These are phyloP conservation scores for Coracopsis vasa DNA, from an alignment of 2,113 vertebrate genomes.

Conservation along the genomic window DNA sequence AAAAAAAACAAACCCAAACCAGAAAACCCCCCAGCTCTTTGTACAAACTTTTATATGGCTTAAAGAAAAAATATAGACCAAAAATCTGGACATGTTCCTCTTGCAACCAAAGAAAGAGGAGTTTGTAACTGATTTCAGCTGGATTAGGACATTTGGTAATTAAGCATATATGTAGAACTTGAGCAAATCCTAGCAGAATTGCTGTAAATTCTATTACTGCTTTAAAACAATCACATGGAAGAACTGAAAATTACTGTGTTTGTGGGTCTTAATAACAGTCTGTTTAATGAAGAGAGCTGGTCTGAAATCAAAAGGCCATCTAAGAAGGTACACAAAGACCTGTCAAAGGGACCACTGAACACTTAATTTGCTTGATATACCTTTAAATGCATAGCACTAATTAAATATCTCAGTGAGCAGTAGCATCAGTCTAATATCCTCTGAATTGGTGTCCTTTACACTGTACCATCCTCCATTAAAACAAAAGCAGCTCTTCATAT, in stretches of 20 bases:
- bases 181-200: no score
- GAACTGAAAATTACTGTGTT: no score
- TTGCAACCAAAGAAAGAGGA: no score
- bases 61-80: no score
- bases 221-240: no score
- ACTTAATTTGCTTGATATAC: background rate
- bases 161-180: no score
- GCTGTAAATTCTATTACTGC: no score
- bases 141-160: no score
- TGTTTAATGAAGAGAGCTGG: background rate
- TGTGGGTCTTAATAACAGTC: no score
- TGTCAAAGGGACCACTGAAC: background rate
- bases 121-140: no score
- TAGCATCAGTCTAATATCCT: background rate
- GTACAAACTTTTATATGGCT: background rate
- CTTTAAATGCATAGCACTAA: background rate
- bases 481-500: background rate
- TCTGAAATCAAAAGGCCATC: background rate
- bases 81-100: no score
- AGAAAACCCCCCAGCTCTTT: background rate
- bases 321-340: background rate
- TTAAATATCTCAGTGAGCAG: background rate
- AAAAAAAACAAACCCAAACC: background rate
- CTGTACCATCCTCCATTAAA: background rate
- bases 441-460: background rate